These are phyloP conservation scores for Anastrepha ludens DNA, from an alignment of 1,140 invertebrate genomes.

Conservation along the genomic window DNA sequence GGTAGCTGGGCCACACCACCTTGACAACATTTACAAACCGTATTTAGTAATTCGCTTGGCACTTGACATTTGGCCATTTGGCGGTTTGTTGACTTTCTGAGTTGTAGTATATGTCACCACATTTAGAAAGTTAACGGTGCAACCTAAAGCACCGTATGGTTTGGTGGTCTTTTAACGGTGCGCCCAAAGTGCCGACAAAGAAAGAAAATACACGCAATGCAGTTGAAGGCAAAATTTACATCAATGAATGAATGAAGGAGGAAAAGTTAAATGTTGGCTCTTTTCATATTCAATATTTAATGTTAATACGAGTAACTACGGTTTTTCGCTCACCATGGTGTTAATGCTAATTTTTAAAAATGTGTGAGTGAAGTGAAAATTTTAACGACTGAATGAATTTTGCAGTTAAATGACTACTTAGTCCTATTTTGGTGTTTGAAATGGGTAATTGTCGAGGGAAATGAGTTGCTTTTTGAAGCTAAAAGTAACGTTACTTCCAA, in stretches of 20 bases:
- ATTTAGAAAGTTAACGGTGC: conserved; percentile 45
- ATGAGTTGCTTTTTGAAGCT: neutral
- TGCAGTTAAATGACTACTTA: neutral
- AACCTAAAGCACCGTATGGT: conserved; percentile 5
- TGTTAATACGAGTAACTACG: conserved; percentile 6
- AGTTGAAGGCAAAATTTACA: neutral
- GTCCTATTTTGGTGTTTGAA: neutral
- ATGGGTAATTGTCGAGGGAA: neutral
- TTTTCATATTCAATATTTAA: neutral
- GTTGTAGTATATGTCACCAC: conserved; percentile 13
- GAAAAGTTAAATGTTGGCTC: neutral
- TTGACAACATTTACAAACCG: conserved; percentile 5
- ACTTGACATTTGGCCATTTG: conserved; percentile 44
- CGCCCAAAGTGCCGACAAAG: neutral
- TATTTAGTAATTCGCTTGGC: conserved; percentile 28
- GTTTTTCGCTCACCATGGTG: no score
- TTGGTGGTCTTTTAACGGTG: conserved; percentile 15
- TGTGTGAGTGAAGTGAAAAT: neutral
- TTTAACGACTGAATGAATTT: neutral
- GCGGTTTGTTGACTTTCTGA: neutral
- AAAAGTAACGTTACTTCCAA: neutral
- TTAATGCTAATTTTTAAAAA: neutral
- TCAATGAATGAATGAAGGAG: neutral
- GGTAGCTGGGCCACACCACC: conserved; percentile 22
- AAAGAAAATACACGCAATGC: neutral